Conservation (phyloP, 2,888 invertebrate species). For the Ochropleura plecta region DNA sequence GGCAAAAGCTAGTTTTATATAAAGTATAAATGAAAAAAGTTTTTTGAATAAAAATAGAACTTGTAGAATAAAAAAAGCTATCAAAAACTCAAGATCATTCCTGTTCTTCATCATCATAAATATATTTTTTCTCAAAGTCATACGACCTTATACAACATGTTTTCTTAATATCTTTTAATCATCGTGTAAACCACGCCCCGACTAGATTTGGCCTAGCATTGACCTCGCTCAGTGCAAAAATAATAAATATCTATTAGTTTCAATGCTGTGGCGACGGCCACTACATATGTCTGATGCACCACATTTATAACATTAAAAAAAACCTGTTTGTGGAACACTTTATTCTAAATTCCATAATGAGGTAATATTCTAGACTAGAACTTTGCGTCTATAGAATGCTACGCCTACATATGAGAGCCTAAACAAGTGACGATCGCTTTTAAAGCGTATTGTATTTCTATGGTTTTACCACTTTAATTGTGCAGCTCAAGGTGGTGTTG, state of each 20-base stretch:
- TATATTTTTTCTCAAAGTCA: background rate
- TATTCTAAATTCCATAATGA: conserved; percentile 28
- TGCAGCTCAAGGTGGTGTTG: too few species aligned
- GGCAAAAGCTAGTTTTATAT: too few species aligned
- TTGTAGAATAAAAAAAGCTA: background rate
- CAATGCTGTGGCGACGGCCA: conserved; percentile 15
- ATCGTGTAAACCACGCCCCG: conserved; percentile 29
- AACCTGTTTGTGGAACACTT: conserved; percentile 37
- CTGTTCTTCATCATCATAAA: background rate
- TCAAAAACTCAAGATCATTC: background rate
- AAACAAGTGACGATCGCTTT: background rate
- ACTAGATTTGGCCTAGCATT: conserved; percentile 44
- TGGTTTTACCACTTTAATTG: too few species aligned
- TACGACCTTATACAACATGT: background rate
- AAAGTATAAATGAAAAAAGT: background rate
- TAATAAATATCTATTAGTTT: conserved; percentile 17
- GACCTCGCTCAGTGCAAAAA: conserved; percentile 48
- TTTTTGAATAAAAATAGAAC: too few species aligned
- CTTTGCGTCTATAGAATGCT: conserved; percentile 1
- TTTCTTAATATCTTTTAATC: conserved; percentile 25
- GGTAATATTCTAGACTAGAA: conserved; percentile 15
- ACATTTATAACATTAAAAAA: conserved; percentile 37
- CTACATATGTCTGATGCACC: conserved; percentile 38
- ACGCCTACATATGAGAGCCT: conserved; percentile 4
- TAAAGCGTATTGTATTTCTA: background rate